Percentiles rank a stretch among this genome's conserved stretches.
phyloP scores from a whole-genome alignment of 2,888 invertebrate species.

The Cataglyphis altisquamis region DNA sequence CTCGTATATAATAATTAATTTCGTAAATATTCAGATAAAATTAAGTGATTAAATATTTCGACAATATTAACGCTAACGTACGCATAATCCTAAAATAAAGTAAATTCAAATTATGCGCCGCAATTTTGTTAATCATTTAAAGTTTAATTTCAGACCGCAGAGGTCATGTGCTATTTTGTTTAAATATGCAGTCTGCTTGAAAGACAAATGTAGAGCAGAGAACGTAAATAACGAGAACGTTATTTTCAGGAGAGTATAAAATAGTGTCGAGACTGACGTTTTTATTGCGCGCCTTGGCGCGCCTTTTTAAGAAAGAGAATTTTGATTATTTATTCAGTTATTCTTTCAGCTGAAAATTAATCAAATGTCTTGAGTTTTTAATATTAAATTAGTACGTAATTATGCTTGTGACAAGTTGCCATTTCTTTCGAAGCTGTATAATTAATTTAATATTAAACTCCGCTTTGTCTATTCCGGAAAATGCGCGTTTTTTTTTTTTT shows the following conservation, averaged over 20 bases:
- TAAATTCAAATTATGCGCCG: not conserved
- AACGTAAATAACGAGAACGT: not conserved
- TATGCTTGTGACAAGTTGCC: not conserved
- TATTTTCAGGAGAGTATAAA: conserved; percentile 8
- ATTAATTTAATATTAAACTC: not conserved
- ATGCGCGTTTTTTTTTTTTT: not conserved
- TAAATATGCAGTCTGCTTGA: not conserved
- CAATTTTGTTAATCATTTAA: not conserved
- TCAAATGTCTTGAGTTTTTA: not conserved
- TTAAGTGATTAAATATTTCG: not conserved
- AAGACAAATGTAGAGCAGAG: not conserved
- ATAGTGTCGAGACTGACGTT: not conserved
- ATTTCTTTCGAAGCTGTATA: not conserved
- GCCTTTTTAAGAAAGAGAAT: not conserved
- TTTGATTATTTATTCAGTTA: not conserved
- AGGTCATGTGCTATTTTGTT: not conserved
- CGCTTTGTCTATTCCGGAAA: not conserved
- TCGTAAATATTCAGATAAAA: not conserved
- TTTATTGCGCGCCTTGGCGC: not conserved
- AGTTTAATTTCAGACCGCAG: not conserved
- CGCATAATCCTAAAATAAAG: not conserved
- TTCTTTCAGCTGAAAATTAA: not conserved
- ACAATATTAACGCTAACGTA: not conserved
- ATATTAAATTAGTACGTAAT: not conserved
- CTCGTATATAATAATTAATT: not conserved